Base-by-base conservation (phyloP, 2,113 vertebrate genomes). In the Recurvirostra avosetta region DNA sequence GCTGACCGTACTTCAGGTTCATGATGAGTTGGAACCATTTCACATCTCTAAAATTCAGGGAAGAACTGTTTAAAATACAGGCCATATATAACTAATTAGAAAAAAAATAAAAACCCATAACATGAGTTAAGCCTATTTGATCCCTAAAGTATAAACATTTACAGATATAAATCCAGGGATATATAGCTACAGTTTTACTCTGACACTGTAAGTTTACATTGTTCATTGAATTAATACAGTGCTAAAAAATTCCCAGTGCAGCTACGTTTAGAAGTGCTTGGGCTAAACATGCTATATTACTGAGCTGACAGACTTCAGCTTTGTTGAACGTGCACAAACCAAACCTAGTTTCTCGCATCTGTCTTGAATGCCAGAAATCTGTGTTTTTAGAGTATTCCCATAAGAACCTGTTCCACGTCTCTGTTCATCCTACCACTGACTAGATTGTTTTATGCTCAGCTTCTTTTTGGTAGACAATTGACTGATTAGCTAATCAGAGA, bases 301-400 rank as follows among this genome's bases (percentile, higher is more conserved):
- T 59, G 88, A 97, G 90, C 53, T 90, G 88, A 79, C 82, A 92
- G 89, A 47, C 59, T 83, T 84, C 79, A 87, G 76, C 86, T 78
- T 63, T 94, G 61, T 43, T 73, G 59, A 92, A 71, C 73, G 58
- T 55, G 77, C 59, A 88, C 68, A 86, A 74, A 73, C 63, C 47
- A 90, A 96, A 84, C 52, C 63, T 84, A 29, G 86, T 94, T 88
- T 73, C 68, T 90, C 55, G 1, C 59, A 95, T 82, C 94, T 93
- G 82, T 90, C 93, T 96, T 14, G 12, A 83, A 36, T 84, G 68
- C 65, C 62, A 92, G 79, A 86, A 86, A n/a, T 86, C 55, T 70
- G 38, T 66, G 53, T 4, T 50, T 81, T 95, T n/a, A 52, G 41
- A 76, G 71, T 70, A 83, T 95, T 94, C 92, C 85, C 50, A 10